Conservation (phyloP, 2,888 invertebrate genomes). For the Amiota minor region DNA sequence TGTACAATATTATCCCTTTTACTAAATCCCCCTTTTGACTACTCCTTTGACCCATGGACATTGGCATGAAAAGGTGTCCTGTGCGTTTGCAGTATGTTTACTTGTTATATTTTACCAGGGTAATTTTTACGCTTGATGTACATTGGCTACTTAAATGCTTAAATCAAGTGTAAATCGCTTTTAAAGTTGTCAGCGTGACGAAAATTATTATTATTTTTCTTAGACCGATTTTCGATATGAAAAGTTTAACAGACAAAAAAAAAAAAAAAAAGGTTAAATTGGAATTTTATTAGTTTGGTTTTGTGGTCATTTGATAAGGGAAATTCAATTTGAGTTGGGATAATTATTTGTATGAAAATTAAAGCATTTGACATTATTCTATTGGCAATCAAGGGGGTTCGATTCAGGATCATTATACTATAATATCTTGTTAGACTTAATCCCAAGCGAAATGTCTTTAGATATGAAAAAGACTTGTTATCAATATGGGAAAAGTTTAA, state of each 20-base stretch:
- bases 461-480: no score
- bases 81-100: not conserved
- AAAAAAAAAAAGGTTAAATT: not conserved
- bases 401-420: no score
- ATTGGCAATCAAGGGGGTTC: no score
- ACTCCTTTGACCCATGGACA: no score
- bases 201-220: not conserved
- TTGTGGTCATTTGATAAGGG: not conserved
- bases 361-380: no score
- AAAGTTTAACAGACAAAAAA: not conserved
- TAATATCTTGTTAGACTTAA: no score
- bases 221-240: not conserved
- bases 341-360: no score
- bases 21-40: no score
- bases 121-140: not conserved
- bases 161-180: slow-evolving; percentile 15
- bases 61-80: not conserved
- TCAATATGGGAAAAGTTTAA: no score
- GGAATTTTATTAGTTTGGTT: not conserved
- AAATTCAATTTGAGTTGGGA: not conserved
- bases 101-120: not conserved
- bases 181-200: not conserved
- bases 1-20: no score
- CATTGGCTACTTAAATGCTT: slow-evolving; percentile 11
- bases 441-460: no score